A percentile compares a stretch with the other conserved stretches of the same genome.
Conservation (phyloP, 2,888 invertebrate genomes). For the Gymnoscelis rufifasciata region DNA sequence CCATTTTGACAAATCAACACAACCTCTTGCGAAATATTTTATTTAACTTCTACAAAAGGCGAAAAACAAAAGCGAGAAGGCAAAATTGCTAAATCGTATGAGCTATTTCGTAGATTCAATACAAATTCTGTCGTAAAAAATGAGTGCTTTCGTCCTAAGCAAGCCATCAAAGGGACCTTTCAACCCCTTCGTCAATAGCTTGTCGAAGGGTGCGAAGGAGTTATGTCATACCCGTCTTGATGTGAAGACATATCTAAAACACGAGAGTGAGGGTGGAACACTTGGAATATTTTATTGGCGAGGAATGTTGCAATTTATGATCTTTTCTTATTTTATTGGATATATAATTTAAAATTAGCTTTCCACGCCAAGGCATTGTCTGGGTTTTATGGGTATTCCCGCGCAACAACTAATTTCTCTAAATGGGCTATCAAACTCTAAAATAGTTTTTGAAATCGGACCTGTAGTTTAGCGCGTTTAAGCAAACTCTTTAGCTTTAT, state of each 20-base stretch:
- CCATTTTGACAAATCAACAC: too few relatives aligned
- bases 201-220: constrained; percentile 7
- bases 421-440: too few relatives aligned
- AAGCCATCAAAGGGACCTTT: constrained; percentile 23
- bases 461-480: too few relatives aligned
- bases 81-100: constrained; percentile 4
- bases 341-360: too few relatives aligned
- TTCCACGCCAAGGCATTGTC: too few relatives aligned
- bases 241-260: neutral
- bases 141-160: constrained; percentile 23
- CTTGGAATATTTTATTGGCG: too few relatives aligned
- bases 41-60: neutral
- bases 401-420: too few relatives aligned
- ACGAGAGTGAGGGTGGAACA: neutral
- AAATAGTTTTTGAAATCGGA: too few relatives aligned
- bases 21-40: too few relatives aligned
- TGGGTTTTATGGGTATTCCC: too few relatives aligned
- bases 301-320: neutral
- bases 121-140: constrained; percentile 22
- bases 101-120: constrained; percentile 8
- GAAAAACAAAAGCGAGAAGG: neutral
- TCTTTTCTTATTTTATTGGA: too few relatives aligned
- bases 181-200: constrained; percentile 16
- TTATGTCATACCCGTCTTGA: constrained; percentile 2
- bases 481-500: too few relatives aligned